Conservation (phyloP, 2,113 vertebrate species). For the Lepisosteus osseus region DNA sequence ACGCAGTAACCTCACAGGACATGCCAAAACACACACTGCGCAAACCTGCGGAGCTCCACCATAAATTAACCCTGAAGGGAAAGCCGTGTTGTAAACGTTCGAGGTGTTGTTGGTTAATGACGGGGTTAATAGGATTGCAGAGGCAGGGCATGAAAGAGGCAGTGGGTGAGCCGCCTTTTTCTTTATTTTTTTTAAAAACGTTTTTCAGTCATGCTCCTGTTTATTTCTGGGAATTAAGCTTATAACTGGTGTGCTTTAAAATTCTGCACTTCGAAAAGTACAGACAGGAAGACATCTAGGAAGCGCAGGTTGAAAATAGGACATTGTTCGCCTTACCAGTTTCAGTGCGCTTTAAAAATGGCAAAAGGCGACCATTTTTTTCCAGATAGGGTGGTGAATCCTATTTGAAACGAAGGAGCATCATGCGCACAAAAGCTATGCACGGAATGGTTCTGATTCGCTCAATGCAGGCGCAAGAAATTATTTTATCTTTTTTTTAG, state of each 20-base stretch:
- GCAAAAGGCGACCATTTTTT: too few relatives aligned
- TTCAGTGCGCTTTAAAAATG: too few relatives aligned
- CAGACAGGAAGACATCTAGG: too few relatives aligned
- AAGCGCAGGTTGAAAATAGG: too few relatives aligned
- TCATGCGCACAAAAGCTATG: too few relatives aligned
- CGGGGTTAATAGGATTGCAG: constrained; percentile 47
- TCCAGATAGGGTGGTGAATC: too few relatives aligned
- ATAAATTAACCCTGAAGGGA: constrained; percentile 50
- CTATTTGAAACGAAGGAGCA: too few relatives aligned
- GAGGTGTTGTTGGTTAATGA: constrained; percentile 28
- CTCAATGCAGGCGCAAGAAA: too few relatives aligned
- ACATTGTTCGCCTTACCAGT: too few relatives aligned
- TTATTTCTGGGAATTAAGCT: background rate
- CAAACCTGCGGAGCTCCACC: constrained; percentile 39
- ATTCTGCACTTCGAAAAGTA: background rate
- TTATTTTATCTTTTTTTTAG: too few relatives aligned
- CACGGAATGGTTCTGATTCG: too few relatives aligned
- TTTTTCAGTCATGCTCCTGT: constrained; percentile 38
- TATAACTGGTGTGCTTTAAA: background rate
- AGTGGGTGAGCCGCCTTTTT: constrained; percentile 25
- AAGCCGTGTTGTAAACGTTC: constrained; percentile 24
- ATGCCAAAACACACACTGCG: constrained; percentile 29
- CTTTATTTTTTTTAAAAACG: background rate
- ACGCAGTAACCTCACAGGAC: constrained; percentile 53
- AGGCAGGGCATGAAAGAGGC: constrained; percentile 36